Evolutionary conservation across 2,113 vertebrate genomes (phyloP).

Genomic region (Colius striatus): DNA sequence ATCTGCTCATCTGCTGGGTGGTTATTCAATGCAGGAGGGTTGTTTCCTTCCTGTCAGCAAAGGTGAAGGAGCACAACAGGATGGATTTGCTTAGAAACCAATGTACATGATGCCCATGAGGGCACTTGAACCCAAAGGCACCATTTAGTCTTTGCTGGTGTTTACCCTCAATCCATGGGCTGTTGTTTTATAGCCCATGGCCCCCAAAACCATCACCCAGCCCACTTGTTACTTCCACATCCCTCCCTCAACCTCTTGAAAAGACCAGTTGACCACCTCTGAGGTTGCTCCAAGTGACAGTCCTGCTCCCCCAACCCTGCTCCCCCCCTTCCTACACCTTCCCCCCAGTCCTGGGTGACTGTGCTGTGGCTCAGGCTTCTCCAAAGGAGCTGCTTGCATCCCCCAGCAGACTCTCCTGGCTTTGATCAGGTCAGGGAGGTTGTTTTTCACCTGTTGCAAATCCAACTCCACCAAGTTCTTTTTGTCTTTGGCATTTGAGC

Average conservation of each 20-base stretch:
- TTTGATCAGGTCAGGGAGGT: too few species aligned
- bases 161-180: fast-evolving
- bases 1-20: not conserved
- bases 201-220: not conserved
- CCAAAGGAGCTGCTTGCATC: not conserved
- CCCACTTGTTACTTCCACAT: not conserved
- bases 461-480: not conserved
- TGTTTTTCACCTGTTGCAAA: not conserved
- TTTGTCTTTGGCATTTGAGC: not conserved
- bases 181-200: not conserved
- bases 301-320: not conserved
- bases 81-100: not conserved
- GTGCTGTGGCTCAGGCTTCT: not conserved
- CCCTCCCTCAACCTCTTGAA: not conserved
- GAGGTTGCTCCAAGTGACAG: not conserved
- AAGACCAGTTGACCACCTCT: not conserved
- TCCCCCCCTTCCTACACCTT: not conserved
- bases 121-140: not conserved
- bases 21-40: not conserved
- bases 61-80: not conserved
- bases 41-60: not conserved
- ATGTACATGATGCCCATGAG: fast-evolving
- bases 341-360: not conserved
- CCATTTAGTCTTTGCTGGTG: not conserved
- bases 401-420: not conserved